These are phyloP conservation scores for Cynopterus brachyotis DNA, from an alignment of 2,113 vertebrate genomes.

Conservation along the genomic window DNA sequence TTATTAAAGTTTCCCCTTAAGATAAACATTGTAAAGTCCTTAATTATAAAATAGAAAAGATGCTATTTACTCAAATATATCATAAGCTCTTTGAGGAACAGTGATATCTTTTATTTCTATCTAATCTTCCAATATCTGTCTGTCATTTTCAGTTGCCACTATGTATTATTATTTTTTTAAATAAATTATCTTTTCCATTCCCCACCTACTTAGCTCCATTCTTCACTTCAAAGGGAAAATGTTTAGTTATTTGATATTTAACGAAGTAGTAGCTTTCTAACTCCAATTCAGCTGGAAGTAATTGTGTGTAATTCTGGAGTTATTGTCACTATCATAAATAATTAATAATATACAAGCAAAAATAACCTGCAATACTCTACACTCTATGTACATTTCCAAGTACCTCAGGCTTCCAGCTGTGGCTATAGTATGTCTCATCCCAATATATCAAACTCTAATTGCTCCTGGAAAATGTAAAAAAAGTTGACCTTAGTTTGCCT, in stretches of 20 bases:
- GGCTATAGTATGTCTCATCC: neutral
- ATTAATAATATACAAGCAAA: neutral
- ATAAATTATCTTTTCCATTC: neutral
- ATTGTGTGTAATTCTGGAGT: neutral
- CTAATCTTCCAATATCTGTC: neutral
- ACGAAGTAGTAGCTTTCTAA: neutral
- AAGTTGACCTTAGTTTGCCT: neutral
- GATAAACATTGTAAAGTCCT: neutral
- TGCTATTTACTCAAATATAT: neutral
- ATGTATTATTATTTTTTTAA: neutral
- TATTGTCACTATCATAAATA: neutral
- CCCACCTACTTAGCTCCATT: neutral
- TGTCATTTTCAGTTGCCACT: neutral
- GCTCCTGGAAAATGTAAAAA: neutral
- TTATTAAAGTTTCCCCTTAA: neutral
- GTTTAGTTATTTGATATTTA: neutral
- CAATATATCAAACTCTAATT: slow-evolving; percentile 1
- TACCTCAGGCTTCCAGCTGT: neutral
- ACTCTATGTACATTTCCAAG: neutral
- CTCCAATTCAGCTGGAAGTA: neutral
- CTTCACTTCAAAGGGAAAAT: neutral
- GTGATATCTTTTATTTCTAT: neutral
- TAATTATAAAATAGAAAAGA: neutral
- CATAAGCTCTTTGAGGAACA: neutral
- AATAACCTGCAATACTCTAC: neutral